Evolutionary conservation across 2,888 invertebrate species (phyloP), one percentile per base, ranked within the genome.

Genomic region (Diploptera punctata): DNA sequence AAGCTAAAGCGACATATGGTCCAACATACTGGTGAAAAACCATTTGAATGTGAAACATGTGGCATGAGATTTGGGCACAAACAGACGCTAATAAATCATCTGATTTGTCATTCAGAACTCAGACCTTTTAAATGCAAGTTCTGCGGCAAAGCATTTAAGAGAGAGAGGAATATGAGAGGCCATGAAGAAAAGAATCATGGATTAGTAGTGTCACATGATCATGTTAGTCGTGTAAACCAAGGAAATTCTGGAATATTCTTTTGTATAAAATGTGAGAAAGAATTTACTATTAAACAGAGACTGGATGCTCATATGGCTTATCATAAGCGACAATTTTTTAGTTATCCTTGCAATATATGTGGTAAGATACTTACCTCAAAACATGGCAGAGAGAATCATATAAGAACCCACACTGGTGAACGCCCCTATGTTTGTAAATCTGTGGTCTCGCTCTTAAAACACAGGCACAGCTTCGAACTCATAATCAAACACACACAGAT

Each of bases 361-460:
- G 47, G 61, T 33, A 67, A 72, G 24, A 60, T 72, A 19, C 26
- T 72, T 16, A 60, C 72, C 21, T 72, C 72, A 21, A 72, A 68
- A 26, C 44, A 54, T 29, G 68, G 72, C 13, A 26, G 33, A 26
- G 70, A 65, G 21, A 44, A 38, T 26, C 74, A 74, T 57, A 68
- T 74, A 33, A 49, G 62, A 49, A 74, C 65, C 10, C 71, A 71
- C 38, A 71, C 65, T 13, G 71, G 71, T 2, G 71, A 71, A 52
- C 47, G 67, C 33, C 52, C 74, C 29, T 72, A 61, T 29, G 65
- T 43, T 24, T 74, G 74, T 33, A 61, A 72, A 29, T 70, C 3
- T 74, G 74, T 54, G 52, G 62, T 3, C 43, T 68, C 29, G 72
- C 72, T 19, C 65, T 72, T 13, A 72, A 72, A 33, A 69, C 68